Conservation (phyloP, 2,888 invertebrate species). For the Mythimna impura region DNA sequence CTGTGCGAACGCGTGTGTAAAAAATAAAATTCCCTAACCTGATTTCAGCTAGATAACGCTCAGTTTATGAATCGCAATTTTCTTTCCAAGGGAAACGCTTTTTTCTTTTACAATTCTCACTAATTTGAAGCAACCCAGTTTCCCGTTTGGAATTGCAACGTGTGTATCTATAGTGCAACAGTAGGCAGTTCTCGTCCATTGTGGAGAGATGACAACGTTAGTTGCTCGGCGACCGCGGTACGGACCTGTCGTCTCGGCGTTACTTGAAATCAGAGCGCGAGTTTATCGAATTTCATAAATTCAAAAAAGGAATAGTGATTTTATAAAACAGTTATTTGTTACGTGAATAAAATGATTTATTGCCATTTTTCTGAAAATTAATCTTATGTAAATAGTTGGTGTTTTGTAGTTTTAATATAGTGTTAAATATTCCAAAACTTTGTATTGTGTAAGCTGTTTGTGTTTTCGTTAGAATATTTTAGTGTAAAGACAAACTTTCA, state of each 20-base stretch:
- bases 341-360: conserved; percentile 7
- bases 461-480: conserved; percentile 52
- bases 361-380: conserved; percentile 2
- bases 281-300: conserved; percentile 32
- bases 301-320: conserved; percentile 34
- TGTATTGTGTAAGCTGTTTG: conserved; percentile 27
- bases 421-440: conserved; percentile 49
- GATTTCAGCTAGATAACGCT: conserved; percentile 36
- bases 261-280: conserved; percentile 53
- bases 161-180: conserved; percentile 65
- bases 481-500: conserved; percentile 43
- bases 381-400: conserved; percentile 20
- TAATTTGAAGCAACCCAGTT: conserved; percentile 73
- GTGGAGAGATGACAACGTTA: conserved; percentile 63
- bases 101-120: conserved; percentile 64
- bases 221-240: conserved; percentile 76
- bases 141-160: conserved; percentile 67
- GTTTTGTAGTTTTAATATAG: conserved; percentile 37
- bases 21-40: conserved; percentile 19
- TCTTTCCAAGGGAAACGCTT: conserved; percentile 49
- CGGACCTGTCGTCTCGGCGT: conserved; percentile 64
- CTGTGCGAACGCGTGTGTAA: conserved; percentile 3
- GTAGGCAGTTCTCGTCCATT: conserved; percentile 68
- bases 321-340: conserved; percentile 22
- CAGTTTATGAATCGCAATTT: conserved; percentile 57